phyloP scores from a whole-genome alignment of 2,113 vertebrate genomes.

The Neoarius graeffei region DNA sequence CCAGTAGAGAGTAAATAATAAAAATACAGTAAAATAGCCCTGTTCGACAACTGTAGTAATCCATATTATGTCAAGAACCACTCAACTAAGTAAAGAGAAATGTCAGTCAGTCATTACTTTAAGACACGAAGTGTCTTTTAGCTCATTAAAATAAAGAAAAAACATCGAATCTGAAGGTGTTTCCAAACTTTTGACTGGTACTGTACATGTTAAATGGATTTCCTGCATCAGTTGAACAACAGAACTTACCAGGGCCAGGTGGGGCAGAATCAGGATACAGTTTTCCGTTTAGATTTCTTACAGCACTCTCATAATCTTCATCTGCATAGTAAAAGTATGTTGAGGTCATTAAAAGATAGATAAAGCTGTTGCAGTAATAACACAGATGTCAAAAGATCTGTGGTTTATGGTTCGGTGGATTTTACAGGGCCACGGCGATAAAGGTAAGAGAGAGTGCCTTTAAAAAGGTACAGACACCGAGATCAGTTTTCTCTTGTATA shows the following conservation, averaged over 20 bases:
- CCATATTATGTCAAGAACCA: too few relatives aligned
- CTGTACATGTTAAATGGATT: too few relatives aligned
- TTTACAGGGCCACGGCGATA: neutral
- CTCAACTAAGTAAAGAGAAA: too few relatives aligned
- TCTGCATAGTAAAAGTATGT: constrained; percentile 71
- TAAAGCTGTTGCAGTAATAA: neutral
- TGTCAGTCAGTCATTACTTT: too few relatives aligned
- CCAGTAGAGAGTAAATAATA: too few relatives aligned
- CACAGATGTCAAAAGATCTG: neutral
- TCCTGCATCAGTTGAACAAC: neutral
- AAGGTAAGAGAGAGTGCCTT: neutral
- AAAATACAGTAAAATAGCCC: too few relatives aligned
- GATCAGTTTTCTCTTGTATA: neutral
- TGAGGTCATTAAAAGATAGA: neutral
- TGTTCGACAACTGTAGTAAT: too few relatives aligned
- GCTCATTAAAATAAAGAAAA: too few relatives aligned
- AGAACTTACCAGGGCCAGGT: constrained; percentile 30
- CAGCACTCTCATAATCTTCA: constrained; percentile 91
- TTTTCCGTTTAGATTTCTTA: constrained; percentile 88
- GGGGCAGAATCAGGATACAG: constrained; percentile 78
- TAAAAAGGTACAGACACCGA: neutral
- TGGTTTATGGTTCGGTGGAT: neutral
- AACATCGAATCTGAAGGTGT: too few relatives aligned
- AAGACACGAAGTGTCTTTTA: too few relatives aligned
- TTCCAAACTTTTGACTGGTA: too few relatives aligned